Conservation (phyloP, 2,888 invertebrate genomes). For the Idaea aversata region DNA sequence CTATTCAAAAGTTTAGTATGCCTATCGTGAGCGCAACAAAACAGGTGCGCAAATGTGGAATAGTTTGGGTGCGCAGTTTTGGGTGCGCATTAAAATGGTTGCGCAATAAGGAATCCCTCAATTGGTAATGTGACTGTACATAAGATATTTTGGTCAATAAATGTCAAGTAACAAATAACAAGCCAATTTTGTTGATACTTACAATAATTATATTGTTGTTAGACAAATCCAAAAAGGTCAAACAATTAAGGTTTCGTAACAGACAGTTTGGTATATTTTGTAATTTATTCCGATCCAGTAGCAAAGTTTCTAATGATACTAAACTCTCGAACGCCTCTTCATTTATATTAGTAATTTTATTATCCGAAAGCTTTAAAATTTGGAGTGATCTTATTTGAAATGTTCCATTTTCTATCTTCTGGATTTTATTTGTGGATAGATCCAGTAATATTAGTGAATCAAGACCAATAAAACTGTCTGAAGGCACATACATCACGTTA, state of each 20-base stretch:
- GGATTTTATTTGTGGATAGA: conserved; percentile 84
- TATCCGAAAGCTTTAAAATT: conserved; percentile 84
- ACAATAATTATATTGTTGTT: conserved; percentile 76
- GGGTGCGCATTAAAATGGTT: too few relatives aligned
- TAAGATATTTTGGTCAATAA: neutral
- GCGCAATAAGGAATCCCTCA: too few relatives aligned
- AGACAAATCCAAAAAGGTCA: conserved; percentile 78
- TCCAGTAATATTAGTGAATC: conserved; percentile 84
- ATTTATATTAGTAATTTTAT: conserved; percentile 81
- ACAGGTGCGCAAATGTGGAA: too few relatives aligned
- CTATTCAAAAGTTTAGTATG: too few relatives aligned
- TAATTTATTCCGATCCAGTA: conserved; percentile 79
- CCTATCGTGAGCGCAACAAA: too few relatives aligned
- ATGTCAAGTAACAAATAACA: neutral
- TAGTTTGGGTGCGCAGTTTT: too few relatives aligned
- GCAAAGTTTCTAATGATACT: conserved; percentile 74
- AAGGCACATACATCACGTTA: conserved; percentile 79
- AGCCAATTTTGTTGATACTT: conserved; percentile 36
- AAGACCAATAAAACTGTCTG: conserved; percentile 79
- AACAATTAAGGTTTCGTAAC: conserved; percentile 71
- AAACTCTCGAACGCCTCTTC: conserved; percentile 78
- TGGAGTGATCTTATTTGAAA: conserved; percentile 81
- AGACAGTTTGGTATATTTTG: conserved; percentile 67
- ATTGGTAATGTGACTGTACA: too few relatives aligned
- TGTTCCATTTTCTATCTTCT: conserved; percentile 77